Percentiles rank a stretch among this genome's conserved stretches.
Conservation (phyloP, 2,113 vertebrate genomes). For the Aegypius monachus region DNA sequence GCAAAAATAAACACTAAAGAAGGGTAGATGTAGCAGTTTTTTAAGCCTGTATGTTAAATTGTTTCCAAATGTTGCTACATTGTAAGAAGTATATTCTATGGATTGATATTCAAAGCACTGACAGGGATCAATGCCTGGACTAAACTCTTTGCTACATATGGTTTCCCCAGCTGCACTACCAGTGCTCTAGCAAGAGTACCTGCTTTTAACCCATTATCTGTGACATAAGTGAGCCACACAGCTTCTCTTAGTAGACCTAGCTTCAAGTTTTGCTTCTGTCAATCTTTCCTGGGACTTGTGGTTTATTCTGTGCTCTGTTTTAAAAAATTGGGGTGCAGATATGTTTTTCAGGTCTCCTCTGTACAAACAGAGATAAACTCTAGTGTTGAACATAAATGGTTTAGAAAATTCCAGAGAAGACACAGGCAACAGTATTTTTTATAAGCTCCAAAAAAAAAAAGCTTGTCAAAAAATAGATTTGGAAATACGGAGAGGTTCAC, state of each 20-base stretch:
- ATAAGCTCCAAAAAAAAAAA: neutral
- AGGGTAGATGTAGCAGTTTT: neutral
- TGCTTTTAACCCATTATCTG: neutral
- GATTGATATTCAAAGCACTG: neutral
- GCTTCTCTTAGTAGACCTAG: neutral
- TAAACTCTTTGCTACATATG: neutral
- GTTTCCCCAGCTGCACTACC: neutral
- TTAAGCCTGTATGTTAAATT: neutral
- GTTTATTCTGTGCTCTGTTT: neutral
- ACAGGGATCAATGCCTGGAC: neutral
- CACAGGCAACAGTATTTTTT: neutral
- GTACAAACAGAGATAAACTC: neutral
- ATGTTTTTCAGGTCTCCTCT: neutral
- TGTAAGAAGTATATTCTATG: neutral
- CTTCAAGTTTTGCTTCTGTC: neutral
- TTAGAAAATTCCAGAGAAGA: neutral
- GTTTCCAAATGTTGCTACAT: neutral
- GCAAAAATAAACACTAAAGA: neutral
- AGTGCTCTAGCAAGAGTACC: neutral
- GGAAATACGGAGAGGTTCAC: neutral
- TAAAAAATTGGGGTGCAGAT: neutral
- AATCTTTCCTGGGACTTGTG: neutral
- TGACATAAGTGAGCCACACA: neutral
- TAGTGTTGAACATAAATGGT: neutral
- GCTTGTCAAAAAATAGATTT: neutral